These are phyloP conservation scores for Schizopygopsis malacanthus DNA, from an alignment of 2,797 vertebrate genomes.

Conservation along the genomic window DNA sequence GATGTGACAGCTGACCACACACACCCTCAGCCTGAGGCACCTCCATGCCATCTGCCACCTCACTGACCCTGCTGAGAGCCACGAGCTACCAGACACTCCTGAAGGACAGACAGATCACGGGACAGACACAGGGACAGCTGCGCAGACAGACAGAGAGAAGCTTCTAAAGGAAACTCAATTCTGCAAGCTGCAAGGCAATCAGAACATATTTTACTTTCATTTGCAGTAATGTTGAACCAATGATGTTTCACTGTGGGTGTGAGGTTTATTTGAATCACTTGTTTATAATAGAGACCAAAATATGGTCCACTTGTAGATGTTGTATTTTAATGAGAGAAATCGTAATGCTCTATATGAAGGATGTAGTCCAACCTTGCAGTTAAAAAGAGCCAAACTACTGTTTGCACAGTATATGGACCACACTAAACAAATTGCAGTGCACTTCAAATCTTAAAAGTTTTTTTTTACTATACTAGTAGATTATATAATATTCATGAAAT, in stretches of 20 bases:
- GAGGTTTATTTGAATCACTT: not conserved
- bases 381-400: too few species aligned
- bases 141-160: conserved; percentile 5
- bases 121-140: conserved; percentile 18
- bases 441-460: too few species aligned
- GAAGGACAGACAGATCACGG: conserved; percentile 31
- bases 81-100: conserved; percentile 37
- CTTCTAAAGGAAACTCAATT: not conserved
- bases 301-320: not conserved
- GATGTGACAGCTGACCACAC: conserved; percentile 56
- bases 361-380: too few species aligned
- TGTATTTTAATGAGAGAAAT: not conserved
- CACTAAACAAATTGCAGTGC: too few species aligned
- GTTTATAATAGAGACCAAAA: not conserved
- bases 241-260: not conserved
- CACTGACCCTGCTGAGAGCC: conserved; percentile 54
- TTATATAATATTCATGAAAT: too few species aligned
- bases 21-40: conserved; percentile 41
- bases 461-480: too few species aligned
- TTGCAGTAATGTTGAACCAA: not conserved
- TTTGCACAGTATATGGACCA: too few species aligned
- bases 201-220: not conserved
- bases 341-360: too few species aligned
- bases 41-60: conserved; percentile 54
- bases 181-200: not conserved